Percentiles rank a stretch among this genome's conserved stretches.
Evolutionary conservation across 2,113 vertebrate genomes (phyloP).

Genomic region (Elachura formosa): DNA sequence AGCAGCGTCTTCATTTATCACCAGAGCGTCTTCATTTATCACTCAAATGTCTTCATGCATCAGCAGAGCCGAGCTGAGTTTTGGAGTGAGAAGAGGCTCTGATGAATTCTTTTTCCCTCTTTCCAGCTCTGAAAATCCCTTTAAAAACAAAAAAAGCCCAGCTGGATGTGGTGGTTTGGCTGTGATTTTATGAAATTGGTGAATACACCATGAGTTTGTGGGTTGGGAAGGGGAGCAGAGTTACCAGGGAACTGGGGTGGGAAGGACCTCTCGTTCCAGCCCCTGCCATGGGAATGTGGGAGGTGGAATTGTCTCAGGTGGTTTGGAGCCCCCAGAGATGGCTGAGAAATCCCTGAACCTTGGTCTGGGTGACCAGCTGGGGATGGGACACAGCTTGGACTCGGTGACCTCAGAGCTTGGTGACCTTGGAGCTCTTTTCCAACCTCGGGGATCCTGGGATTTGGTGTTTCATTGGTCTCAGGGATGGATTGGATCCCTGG

Average conservation of each 20-base stretch:
- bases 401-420: accelerated
- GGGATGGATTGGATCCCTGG: neutral
- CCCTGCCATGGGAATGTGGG: neutral
- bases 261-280: neutral
- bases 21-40: neutral
- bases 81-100: neutral
- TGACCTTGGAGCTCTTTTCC: neutral
- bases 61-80: neutral
- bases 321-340: neutral
- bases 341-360: accelerated
- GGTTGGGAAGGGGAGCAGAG: neutral
- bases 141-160: neutral
- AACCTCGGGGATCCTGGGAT: neutral
- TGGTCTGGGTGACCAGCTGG: neutral
- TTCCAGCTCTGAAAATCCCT: neutral
- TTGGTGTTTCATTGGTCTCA: neutral
- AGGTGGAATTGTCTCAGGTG: neutral
- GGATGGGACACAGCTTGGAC: too few relatives aligned
- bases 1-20: neutral
- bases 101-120: neutral
- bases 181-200: neutral
- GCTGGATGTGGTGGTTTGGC: neutral
- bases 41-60: neutral
- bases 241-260: accelerated
- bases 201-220: accelerated